A percentile compares a stretch with the other conserved stretches of the same genome.
These are phyloP conservation scores for Falco biarmicus DNA, from an alignment of 2,797 vertebrate species.

Conservation along the genomic window DNA sequence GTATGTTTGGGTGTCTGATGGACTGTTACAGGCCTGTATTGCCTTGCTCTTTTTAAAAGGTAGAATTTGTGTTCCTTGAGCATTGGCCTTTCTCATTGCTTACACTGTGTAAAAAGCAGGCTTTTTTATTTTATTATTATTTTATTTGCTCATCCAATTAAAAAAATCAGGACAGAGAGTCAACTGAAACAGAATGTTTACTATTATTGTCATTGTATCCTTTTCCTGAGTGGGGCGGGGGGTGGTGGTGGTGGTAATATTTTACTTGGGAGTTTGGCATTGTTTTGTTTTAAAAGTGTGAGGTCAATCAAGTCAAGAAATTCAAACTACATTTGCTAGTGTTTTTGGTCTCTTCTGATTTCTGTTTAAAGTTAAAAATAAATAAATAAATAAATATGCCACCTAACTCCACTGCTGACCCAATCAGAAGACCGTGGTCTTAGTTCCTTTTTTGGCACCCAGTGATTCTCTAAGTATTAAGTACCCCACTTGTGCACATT, in stretches of 20 bases:
- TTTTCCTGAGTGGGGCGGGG: fast-evolving
- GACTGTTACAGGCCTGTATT: background rate
- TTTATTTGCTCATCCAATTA: background rate
- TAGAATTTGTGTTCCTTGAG: background rate
- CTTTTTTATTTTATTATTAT: too few relatives aligned
- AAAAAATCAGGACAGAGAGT: background rate
- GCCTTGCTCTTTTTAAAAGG: background rate
- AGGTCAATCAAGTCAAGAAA: background rate
- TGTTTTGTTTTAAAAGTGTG: background rate
- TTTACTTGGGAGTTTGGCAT: background rate
- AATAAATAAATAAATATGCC: background rate
- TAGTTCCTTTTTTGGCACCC: background rate
- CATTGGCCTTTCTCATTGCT: background rate
- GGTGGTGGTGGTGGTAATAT: too few relatives aligned
- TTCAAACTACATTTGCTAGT: background rate
- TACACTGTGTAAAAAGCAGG: background rate
- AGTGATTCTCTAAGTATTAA: background rate
- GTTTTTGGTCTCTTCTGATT: background rate
- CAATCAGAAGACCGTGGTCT: background rate
- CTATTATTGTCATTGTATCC: background rate
- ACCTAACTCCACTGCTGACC: background rate
- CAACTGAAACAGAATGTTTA: background rate
- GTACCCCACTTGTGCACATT: background rate
- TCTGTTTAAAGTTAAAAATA: too few relatives aligned
- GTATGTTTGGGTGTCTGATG: background rate